Evolutionary conservation across 2,888 invertebrate species (phyloP), one percentile per base, ranked within the genome.

Genomic region (Cheilosia variabilis): DNA sequence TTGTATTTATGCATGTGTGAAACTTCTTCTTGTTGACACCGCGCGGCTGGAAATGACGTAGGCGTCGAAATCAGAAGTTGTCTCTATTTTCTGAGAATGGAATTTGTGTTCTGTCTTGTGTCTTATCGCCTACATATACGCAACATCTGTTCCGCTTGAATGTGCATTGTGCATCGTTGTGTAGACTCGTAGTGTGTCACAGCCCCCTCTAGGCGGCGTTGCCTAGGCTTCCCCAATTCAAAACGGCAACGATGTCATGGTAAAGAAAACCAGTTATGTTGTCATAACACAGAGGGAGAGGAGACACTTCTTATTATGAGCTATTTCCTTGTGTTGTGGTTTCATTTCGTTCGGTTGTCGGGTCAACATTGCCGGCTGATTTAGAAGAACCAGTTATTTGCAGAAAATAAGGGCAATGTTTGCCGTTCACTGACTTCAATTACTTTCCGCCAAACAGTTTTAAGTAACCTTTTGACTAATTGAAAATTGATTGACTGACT

Each of bases 281-380:
- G 83, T 84, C 83, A 84, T 65, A 69, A 69, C 57, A 52, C 43
- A 31, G 43, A 31, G 43, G 55, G 22, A 55, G 55, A 17, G 41
- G 27, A n/a, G 27, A 63, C 5, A 6, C 24, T 50, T 43, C 41
- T 45, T 71, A 57, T 68, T 68, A 63, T 69, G 73, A 73, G 62
- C 31, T 50, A 53, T 69, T 84, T 73, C 24, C 19, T n/a, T 45
- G 53, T 68, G 55, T 41, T 68, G 69, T 45, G 77, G 53, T 78
- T 68, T 19, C 43, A 62, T 77, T 65, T 53, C 19, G 57, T 34
- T 68, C 22, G 50, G 60, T 66, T 78, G 72, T 73, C 65, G 60
- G 79, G 79, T 79, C 79, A 79, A 79, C 69, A 75, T 75, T 84
- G 65, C 75, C 69, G 79, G 79, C 79, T 79, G 43, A 84, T 75